phyloP scores from a whole-genome alignment of 2,113 vertebrate species.

The Mohoua ochrocephala region DNA sequence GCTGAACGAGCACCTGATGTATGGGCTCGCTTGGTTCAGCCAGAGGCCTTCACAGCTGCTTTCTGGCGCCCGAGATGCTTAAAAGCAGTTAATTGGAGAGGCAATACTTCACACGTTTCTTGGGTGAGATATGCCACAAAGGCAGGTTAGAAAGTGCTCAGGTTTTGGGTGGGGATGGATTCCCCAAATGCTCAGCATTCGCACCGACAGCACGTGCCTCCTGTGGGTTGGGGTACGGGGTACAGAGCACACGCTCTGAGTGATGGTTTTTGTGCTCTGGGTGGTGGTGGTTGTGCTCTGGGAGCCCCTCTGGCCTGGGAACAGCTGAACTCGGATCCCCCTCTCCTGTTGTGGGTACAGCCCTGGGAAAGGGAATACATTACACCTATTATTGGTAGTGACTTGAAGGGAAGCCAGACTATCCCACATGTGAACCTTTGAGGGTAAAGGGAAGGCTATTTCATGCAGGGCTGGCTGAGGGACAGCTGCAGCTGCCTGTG shows the following conservation, averaged over 20 bases:
- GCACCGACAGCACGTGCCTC: rapidly evolving
- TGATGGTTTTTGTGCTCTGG: neutral
- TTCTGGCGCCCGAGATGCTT: neutral
- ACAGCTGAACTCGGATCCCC: neutral
- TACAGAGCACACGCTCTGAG: neutral
- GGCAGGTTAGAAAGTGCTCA: neutral
- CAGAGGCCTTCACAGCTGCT: neutral
- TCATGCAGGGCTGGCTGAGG: neutral
- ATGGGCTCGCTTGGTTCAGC: neutral
- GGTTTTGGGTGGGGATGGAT: neutral
- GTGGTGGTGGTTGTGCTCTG: neutral
- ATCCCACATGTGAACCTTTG: neutral
- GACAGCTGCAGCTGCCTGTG: neutral
- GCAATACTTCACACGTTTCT: neutral
- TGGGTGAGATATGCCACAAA: neutral
- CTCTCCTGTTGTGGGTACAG: neutral
- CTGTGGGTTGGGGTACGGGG: rapidly evolving
- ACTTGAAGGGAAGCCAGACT: neutral
- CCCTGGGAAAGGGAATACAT: neutral
- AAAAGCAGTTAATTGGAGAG: neutral
- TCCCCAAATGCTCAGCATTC: neutral
- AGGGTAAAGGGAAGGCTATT: neutral
- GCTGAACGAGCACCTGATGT: neutral
- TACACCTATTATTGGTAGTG: neutral
- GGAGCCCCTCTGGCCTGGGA: neutral